Conservation (phyloP, 1,140 invertebrate genomes). For the Rhynchophorus ferrugineus region DNA sequence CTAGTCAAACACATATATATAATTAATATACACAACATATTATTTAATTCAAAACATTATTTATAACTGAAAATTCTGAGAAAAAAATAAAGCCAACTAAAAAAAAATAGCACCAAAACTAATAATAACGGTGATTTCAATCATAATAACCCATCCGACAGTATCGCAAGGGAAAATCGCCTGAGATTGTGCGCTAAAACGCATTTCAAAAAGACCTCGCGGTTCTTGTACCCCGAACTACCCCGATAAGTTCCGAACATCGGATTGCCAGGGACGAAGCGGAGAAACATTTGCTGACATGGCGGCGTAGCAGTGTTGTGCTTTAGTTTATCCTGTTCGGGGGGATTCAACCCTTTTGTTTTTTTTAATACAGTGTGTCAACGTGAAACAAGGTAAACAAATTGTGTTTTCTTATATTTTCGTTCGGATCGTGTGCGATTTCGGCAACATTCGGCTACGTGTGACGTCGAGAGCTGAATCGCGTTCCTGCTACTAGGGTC, state of each 20-base stretch:
- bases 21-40: no score
- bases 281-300: slow-evolving; percentile 38
- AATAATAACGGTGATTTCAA: slow-evolving; percentile 31
- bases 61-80: no score
- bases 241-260: slow-evolving; percentile 35
- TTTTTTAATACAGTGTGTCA: slow-evolving; percentile 14
- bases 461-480: slow-evolving; percentile 10
- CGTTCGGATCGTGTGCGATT: slow-evolving; percentile 5
- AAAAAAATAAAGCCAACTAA: slow-evolving; percentile 15
- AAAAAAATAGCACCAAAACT: slow-evolving; percentile 25
- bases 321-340: slow-evolving; percentile 32
- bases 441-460: slow-evolving; percentile 13
- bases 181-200: slow-evolving; percentile 26
- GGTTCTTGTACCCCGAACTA: slow-evolving; percentile 36
- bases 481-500: slow-evolving; percentile 20
- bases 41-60: no score
- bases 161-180: slow-evolving; percentile 25
- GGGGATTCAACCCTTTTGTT: slow-evolving; percentile 36
- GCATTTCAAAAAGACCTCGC: slow-evolving; percentile 33
- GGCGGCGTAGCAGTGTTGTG: slow-evolving; percentile 41
- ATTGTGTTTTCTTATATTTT: slow-evolving; percentile 8
- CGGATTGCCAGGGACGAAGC: slow-evolving; percentile 24
- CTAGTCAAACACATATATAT: no score
- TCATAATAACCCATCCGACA: slow-evolving; percentile 26
- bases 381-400: slow-evolving; percentile 28